Evolutionary conservation across 2,113 vertebrate genomes (phyloP).

Genomic region (Oncorhynchus keta): DNA sequence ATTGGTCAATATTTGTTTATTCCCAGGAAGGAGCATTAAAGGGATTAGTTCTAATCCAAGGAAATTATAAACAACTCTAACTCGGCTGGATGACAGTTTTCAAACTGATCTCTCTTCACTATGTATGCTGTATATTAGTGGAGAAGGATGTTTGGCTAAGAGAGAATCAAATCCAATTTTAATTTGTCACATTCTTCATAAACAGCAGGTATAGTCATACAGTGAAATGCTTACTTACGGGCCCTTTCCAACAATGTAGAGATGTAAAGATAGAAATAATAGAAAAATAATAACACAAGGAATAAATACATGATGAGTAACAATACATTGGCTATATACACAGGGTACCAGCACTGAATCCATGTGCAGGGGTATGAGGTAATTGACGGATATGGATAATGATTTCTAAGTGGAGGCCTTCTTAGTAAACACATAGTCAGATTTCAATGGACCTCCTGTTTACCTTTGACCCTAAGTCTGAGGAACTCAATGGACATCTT

Average conservation of each 20-base stretch:
- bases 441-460: conserved; percentile 45
- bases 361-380: too few relatives aligned
- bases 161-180: too few relatives aligned
- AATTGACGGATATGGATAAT: conserved; percentile 47
- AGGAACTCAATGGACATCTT: conserved; percentile 1
- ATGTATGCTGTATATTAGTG: background rate
- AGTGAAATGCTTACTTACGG: too few relatives aligned
- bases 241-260: too few relatives aligned
- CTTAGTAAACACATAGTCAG: conserved; percentile 57
- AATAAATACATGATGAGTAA: too few relatives aligned
- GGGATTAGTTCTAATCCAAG: conserved; percentile 62
- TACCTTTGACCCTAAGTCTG: conserved; percentile 59
- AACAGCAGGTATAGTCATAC: too few relatives aligned
- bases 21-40: conserved; percentile 66
- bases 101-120: conserved; percentile 42
- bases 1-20: conserved; percentile 66
- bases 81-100: conserved; percentile 51
- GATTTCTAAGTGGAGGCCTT: conserved; percentile 50
- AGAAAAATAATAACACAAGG: too few relatives aligned
- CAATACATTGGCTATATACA: too few relatives aligned
- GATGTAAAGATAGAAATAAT: too few relatives aligned
- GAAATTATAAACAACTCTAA: conserved; percentile 60
- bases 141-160: conserved; percentile 65
- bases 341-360: too few relatives aligned
- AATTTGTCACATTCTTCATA: too few relatives aligned